Percentiles rank a stretch among this genome's conserved stretches.
Conservation (phyloP, 2,888 invertebrate species). For the Thymelicus sylvestris region DNA sequence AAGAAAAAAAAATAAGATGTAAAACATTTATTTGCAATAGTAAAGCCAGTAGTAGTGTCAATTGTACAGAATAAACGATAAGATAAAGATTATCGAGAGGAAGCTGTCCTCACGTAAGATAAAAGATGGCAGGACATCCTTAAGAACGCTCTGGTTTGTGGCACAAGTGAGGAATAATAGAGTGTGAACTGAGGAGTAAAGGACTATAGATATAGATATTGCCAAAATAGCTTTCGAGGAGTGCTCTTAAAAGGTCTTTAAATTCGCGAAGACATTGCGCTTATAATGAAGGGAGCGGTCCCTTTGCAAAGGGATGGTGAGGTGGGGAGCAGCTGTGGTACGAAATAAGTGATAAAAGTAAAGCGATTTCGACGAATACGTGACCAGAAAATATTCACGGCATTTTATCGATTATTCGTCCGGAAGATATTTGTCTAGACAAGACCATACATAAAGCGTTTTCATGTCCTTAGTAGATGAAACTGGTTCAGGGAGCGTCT, state of each 20-base stretch:
- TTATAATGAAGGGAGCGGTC: conserved; percentile 61
- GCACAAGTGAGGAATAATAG: conserved; percentile 47
- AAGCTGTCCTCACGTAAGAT: conserved; percentile 59
- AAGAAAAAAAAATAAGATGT: no score
- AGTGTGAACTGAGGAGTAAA: conserved; percentile 33
- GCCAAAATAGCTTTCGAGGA: conserved; percentile 58
- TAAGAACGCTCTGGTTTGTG: conserved; percentile 50
- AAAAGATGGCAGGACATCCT: conserved; percentile 53
- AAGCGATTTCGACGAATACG: conserved; percentile 35
- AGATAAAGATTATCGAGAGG: conserved; percentile 52
- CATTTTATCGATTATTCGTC: conserved; percentile 20
- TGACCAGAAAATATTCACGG: conserved; percentile 34
- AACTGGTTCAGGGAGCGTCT: not conserved
- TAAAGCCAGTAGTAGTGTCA: not conserved
- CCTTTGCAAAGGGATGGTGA: conserved; percentile 48
- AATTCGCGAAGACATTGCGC: conserved; percentile 63
- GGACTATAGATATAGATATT: conserved; percentile 55
- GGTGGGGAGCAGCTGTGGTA: conserved; percentile 33
- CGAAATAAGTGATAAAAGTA: conserved; percentile 38
- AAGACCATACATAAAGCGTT: not conserved
- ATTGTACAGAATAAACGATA: conserved; percentile 54
- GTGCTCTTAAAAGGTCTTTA: conserved; percentile 68
- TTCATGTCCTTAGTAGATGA: not conserved
- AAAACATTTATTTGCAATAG: no score
- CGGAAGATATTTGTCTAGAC: conserved; percentile 7